Base-by-base conservation (phyloP, 2,888 invertebrate species). In the Proisotoma minuta region DNA sequence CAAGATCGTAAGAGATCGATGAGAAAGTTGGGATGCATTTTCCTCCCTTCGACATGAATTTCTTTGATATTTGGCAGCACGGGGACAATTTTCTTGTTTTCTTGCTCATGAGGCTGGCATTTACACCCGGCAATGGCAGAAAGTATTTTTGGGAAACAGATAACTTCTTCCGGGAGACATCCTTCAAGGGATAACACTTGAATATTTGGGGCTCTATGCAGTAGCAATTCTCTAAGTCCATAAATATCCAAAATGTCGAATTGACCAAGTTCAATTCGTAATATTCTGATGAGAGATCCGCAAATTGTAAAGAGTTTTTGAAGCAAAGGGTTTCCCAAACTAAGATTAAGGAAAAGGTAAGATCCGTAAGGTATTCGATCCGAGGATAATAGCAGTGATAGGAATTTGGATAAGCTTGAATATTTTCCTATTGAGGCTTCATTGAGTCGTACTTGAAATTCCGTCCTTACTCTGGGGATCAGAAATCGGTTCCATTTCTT, bases 221-320 rank as follows among this genome's bases (percentile, higher is more conserved):
- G 24, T 4, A 67, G 26, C 1, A 66, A 50, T 39, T 67, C 70
- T 2, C 70, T 40, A 34, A 70, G 53, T 2, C 62, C 61, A 47
- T 63, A 68, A 15, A 70, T 64, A 39, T 70, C 67, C 15, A 43
- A 20, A 52, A 70, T 66, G 20, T 67, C 67, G 23, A 63, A 60
- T 23, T 63, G 54, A 24, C 61, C 62, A 18, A 70, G 50, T 43
- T 70, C 65, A 18, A 64, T 57, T 15, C 65, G 34, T 28, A 70
- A 29, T 39, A 57, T 51, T 39, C 40, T 57, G 27, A 70, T 68
- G 24, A 56, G 57, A 3, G 49, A 50, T 3, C 70, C 70, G 48
- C 70, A 70, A 12, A 62, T 4, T 0, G 58, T 43, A 50, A 70
- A 70, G 18, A 70, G 58, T 20, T 43, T 62, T 59, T 70, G 67